Evolutionary conservation across 2,888 invertebrate species (phyloP), one percentile per base, ranked within the genome.

Genomic region (Cremastobaeus sp.): DNA sequence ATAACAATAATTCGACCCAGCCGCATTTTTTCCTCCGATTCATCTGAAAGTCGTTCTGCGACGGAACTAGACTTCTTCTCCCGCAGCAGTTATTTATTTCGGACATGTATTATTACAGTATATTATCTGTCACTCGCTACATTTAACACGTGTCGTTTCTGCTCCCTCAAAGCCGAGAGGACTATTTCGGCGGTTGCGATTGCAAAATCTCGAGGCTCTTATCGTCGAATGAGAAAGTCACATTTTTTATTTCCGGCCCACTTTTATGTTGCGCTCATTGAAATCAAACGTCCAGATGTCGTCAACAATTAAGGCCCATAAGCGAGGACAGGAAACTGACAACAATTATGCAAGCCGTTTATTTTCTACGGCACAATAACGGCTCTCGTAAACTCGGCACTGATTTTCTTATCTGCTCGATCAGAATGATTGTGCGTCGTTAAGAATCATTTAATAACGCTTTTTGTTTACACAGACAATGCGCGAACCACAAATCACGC

Each of bases 81-180:
- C 76, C 66, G 43, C 74, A 52, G 60, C 60, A 60, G 80, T 84
- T 84, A 84, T 84, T 83, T 81, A 83, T 82, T 80, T 81, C 78
- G 70, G 74, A 78, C 77, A 80, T 79, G 79, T 82, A 84, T 84
- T 83, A 84, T 84, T 80, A 82, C 81, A 81, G 80, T 84, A 82
- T 83, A 84, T 83, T 84, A 84, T 84, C 82, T 79, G 71, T 76
- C 70, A 76, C 79, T 82, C 84, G 84, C 78, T 85, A 84, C 84
- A 84, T 85, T 85, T 83, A 85, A 84, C 84, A 82, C 77, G 80
- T 81, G 76, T 81, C 83, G 80, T 81, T 83, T 78, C 81, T 71
- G 43, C 55, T 70, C 48, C 39, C 48, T 65, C 41, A 54, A 48
- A 68, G 77, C 75, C 28, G 59, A 35, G 69, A 21, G 21, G 47